phyloP scores from a whole-genome alignment of 1,140 invertebrate genomes.

The Temnothorax curvispinosus region DNA sequence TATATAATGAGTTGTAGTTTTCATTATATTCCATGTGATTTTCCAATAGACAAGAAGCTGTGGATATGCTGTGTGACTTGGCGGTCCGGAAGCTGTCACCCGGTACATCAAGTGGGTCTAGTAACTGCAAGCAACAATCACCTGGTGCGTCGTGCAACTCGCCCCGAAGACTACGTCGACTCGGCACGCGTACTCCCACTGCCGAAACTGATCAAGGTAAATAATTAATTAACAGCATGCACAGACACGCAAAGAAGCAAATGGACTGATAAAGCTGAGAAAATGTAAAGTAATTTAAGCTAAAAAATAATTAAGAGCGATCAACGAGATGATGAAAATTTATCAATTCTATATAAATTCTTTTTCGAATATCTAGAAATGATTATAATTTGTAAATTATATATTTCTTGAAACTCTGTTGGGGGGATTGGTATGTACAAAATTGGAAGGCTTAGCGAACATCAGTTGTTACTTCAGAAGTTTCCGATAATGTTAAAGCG shows the following conservation, averaged over 20 bases:
- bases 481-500: slow-evolving; percentile 12
- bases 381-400: neutral
- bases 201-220: slow-evolving; percentile 80
- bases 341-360: neutral
- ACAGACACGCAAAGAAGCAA: neutral
- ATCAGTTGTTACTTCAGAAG: neutral
- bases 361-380: neutral
- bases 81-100: slow-evolving; percentile 90
- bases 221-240: neutral
- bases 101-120: slow-evolving; percentile 86
- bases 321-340: neutral
- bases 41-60: slow-evolving; percentile 90
- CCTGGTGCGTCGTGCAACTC: slow-evolving; percentile 86
- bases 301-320: neutral
- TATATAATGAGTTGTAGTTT: neutral
- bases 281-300: neutral
- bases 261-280: neutral
- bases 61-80: slow-evolving; percentile 93
- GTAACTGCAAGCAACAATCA: slow-evolving; percentile 85
- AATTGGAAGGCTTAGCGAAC: neutral
- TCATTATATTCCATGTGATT: neutral
- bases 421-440: neutral
- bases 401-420: neutral
- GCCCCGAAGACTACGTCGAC: slow-evolving; percentile 86
- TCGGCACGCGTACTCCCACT: slow-evolving; percentile 80